A percentile compares a stretch with the other conserved stretches of the same genome.
phyloP scores from a whole-genome alignment of 2,888 invertebrate species.

The Galeopsomyia nigrocyanea region DNA sequence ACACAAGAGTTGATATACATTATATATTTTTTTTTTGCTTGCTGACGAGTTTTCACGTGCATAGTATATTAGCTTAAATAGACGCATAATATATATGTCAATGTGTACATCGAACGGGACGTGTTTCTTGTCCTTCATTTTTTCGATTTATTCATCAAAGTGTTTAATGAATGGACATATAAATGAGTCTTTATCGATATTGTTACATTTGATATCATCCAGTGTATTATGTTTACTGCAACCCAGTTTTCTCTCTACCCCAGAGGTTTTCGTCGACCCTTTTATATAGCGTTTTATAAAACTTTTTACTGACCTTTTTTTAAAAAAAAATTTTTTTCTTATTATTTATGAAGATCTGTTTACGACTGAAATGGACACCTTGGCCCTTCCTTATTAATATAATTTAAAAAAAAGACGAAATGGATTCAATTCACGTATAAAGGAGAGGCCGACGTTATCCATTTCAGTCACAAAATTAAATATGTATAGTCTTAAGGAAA shows the following conservation, averaged over 20 bases:
- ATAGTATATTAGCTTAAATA: constrained; percentile 50
- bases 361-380: constrained; percentile 62
- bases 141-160: constrained; percentile 22
- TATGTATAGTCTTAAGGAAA: constrained; percentile 22
- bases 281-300: neutral
- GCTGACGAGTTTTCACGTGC: too few relatives aligned
- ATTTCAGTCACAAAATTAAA: constrained; percentile 53
- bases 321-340: neutral
- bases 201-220: constrained; percentile 20
- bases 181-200: neutral
- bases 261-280: neutral
- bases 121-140: constrained; percentile 7
- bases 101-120: constrained; percentile 21
- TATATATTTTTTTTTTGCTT: constrained; percentile 16
- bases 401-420: constrained; percentile 44
- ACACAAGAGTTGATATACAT: constrained; percentile 42
- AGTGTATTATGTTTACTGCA: neutral
- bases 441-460: constrained; percentile 68
- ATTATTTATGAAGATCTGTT: neutral
- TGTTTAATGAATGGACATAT: constrained; percentile 14
- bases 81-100: constrained; percentile 52
- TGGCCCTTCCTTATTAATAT: constrained; percentile 65
- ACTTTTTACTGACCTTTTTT: neutral
- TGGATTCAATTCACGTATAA: constrained; percentile 48
- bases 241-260: neutral